phyloP scores from a whole-genome alignment of 1,140 invertebrate species.

The Elysia chlorotica region DNA sequence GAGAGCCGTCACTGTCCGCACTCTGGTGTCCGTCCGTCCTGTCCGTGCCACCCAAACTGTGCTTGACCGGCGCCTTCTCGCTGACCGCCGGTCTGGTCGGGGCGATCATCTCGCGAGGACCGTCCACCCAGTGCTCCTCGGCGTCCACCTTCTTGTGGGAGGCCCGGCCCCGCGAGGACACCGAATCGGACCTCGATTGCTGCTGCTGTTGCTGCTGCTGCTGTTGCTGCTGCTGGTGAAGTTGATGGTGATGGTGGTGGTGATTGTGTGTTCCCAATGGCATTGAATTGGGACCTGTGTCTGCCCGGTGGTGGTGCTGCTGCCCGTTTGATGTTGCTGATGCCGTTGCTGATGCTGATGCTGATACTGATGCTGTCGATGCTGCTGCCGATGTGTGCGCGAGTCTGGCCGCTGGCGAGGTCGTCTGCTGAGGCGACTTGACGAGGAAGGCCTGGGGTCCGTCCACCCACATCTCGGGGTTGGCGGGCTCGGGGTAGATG shows the following conservation, averaged over 20 bases:
- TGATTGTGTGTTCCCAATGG: too few species aligned
- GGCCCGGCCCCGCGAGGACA: slow-evolving; percentile 24
- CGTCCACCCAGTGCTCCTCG: slow-evolving; percentile 94
- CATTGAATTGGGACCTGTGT: too few species aligned
- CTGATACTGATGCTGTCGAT: background rate
- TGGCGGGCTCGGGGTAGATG: slow-evolving; percentile 43
- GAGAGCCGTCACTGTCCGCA: slow-evolving; percentile 43
- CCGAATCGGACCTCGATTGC: slow-evolving; percentile 14
- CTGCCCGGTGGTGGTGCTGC: too few species aligned
- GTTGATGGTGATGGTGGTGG: too few species aligned
- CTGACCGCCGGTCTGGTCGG: slow-evolving; percentile 18
- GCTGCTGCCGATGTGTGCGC: background rate
- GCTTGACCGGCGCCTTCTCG: slow-evolving; percentile 33
- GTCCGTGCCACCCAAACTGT: slow-evolving; percentile 36
- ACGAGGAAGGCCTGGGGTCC: slow-evolving; percentile 54
- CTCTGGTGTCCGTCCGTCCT: slow-evolving; percentile 44
- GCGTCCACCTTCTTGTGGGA: slow-evolving; percentile 69
- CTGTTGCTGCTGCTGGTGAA: slow-evolving; percentile 19
- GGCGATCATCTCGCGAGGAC: slow-evolving; percentile 67
- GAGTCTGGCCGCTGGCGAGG: too few species aligned
- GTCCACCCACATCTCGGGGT: slow-evolving; percentile 57
- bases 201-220: slow-evolving; percentile 25
- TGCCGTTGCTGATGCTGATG: background rate
- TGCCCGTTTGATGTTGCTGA: background rate
- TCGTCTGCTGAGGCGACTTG: slow-evolving; percentile 33